These are phyloP conservation scores for Heliconius hermathena DNA, from an alignment of 1,140 invertebrate genomes.

Conservation along the genomic window DNA sequence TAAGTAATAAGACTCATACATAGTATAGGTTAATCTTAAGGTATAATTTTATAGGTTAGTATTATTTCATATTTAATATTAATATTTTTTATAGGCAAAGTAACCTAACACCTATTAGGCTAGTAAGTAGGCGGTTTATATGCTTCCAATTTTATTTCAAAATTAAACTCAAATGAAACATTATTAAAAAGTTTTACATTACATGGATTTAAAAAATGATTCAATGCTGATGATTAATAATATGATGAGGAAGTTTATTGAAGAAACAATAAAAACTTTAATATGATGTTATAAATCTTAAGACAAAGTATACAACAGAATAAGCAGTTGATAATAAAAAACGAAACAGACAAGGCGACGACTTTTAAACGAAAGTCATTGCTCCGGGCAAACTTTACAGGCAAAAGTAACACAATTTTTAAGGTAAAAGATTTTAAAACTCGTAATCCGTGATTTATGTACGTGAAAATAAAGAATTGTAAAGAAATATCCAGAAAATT, in stretches of 20 bases:
- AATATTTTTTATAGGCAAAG: conserved; percentile 14
- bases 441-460: conserved; percentile 44
- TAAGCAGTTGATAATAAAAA: conserved; percentile 6
- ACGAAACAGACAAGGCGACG: background rate
- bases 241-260: background rate
- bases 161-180: background rate
- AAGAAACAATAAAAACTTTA: background rate
- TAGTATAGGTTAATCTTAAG: conserved; percentile 12
- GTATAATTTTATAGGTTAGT: background rate
- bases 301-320: background rate
- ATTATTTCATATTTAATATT: background rate
- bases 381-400: conserved; percentile 31
- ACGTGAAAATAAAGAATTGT: conserved; percentile 22
- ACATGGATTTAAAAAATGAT: background rate
- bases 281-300: background rate
- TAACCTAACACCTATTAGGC: conserved; percentile 29
- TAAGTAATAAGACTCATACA: background rate
- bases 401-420: background rate
- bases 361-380: conserved; percentile 31
- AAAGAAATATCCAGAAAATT: conserved; percentile 18
- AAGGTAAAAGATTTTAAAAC: conserved; percentile 26
- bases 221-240: background rate
- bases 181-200: background rate
- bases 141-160: background rate
- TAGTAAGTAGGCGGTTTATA: background rate